Evolutionary conservation across 2,888 invertebrate genomes (phyloP), one percentile per base, ranked within the genome.

Genomic region (Nineta flava): DNA sequence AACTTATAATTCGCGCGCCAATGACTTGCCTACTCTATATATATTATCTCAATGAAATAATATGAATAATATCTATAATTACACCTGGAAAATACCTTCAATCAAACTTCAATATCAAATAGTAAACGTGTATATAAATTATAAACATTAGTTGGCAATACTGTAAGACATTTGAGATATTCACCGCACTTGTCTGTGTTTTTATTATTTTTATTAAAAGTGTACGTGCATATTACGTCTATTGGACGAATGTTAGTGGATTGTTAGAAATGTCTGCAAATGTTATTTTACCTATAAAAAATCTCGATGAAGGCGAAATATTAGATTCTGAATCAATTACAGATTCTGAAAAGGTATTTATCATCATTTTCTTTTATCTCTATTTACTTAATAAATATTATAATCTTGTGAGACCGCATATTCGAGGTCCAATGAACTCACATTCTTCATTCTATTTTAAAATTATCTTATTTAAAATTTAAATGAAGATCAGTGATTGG

Each of bases 281-380:
- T 38, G 38, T 38, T 15, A 38, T 7, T 38, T 38, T 38, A 15
- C 15, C 38, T 13, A n/a, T 13, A 13, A 38, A 38, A 15, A 15
- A 38, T 15, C n/a, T 38, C 6, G n/a, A 21, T 44, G 19, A 44
- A 44, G 26, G 26, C 6, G 21, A 16, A 3, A 44, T 44, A 26
- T 44, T 17, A 16, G 44, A 44, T 44, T 21, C 44, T n/a, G 47
- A 35, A 16, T 47, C 47, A 13, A 35, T 34, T 19, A 15, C 47
- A 10, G 47, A 38, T 35, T 47, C 47, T 12, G 47, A 19, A 35
- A 38, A 47, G 47, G 47, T 47, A 47, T 10, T 12, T 44, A 21
- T 44, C 26, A 26, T 26, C 13, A 6, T 26, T 3, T 26, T 26
- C 4, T 26, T 26, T 19, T 19, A 19, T 19, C 19, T 19, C 5